Conservation (phyloP, 1,140 invertebrate genomes). For the Lordiphosa clarofinis region DNA sequence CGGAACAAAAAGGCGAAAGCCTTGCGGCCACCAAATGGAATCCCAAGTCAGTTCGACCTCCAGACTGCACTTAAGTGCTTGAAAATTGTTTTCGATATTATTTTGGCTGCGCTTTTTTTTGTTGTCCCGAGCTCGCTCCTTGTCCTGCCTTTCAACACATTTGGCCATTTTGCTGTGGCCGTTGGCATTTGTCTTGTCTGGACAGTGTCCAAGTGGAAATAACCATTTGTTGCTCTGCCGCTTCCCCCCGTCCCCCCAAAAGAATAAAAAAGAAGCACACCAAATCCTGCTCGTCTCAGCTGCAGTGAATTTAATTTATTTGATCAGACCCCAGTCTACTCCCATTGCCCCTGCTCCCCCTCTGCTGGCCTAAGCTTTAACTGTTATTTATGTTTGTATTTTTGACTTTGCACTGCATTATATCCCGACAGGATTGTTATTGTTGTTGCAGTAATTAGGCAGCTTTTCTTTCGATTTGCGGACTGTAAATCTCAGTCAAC, state of each 20-base stretch:
- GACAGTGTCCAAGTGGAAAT: constrained; percentile 52
- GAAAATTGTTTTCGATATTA: constrained; percentile 79
- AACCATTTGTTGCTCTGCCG: constrained; percentile 68
- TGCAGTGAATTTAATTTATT: constrained; percentile 73
- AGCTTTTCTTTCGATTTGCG: constrained; percentile 41
- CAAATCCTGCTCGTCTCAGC: constrained; percentile 43
- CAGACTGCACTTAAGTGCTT: constrained; percentile 78
- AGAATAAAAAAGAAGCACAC: too few relatives aligned
- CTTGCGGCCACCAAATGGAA: constrained; percentile 36
- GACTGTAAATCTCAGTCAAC: constrained; percentile 49
- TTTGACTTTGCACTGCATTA: constrained; percentile 67
- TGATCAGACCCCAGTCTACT: constrained; percentile 27
- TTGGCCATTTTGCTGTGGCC: constrained; percentile 58
- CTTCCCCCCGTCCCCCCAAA: not conserved
- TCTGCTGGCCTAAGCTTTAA: constrained; percentile 38
- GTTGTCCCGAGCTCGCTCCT: constrained; percentile 16
- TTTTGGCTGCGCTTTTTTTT: constrained; percentile 54
- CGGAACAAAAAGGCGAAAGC: constrained; percentile 54
- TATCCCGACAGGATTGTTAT: constrained; percentile 40
- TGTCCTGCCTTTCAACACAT: constrained; percentile 68
- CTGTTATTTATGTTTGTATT: constrained; percentile 36
- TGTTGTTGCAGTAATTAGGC: constrained; percentile 62
- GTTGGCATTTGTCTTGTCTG: constrained; percentile 74
- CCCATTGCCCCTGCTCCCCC: constrained; percentile 21
- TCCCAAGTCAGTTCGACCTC: constrained; percentile 49